phyloP scores from a whole-genome alignment of 2,113 vertebrate species.

The Spea multiplicata region DNA sequence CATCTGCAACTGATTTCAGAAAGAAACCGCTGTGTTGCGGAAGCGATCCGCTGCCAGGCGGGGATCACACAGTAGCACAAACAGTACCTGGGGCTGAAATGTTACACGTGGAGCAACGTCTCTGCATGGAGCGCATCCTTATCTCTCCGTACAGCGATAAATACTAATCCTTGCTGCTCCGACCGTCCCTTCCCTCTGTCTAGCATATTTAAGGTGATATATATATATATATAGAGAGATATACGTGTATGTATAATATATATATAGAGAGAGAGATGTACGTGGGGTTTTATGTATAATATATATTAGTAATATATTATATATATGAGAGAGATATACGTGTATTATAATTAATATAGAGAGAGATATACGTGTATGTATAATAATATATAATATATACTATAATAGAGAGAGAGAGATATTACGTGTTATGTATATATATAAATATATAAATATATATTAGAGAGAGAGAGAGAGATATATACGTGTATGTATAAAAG shows the following conservation, averaged over 20 bases:
- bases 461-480: no score
- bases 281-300: no score
- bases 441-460: neutral
- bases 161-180: neutral
- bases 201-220: neutral
- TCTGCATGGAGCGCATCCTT: neutral
- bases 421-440: no score
- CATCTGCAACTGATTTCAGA: constrained; percentile 52
- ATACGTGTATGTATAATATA: no score
- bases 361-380: no score
- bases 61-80: constrained; percentile 35
- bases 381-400: no score
- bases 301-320: neutral
- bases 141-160: neutral
- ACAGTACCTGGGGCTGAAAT: neutral
- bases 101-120: neutral
- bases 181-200: neutral
- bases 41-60: constrained; percentile 40
- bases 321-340: no score
- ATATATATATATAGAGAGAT: neutral
- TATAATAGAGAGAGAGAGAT: no score
- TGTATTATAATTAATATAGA: no score
- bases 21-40: constrained; percentile 50
- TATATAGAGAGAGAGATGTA: no score
- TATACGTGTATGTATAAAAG: no score